Percentiles rank a stretch among this genome's conserved stretches.
Evolutionary conservation across 2,113 vertebrate species (phyloP).

Genomic region (Mesitornis unicolor): DNA sequence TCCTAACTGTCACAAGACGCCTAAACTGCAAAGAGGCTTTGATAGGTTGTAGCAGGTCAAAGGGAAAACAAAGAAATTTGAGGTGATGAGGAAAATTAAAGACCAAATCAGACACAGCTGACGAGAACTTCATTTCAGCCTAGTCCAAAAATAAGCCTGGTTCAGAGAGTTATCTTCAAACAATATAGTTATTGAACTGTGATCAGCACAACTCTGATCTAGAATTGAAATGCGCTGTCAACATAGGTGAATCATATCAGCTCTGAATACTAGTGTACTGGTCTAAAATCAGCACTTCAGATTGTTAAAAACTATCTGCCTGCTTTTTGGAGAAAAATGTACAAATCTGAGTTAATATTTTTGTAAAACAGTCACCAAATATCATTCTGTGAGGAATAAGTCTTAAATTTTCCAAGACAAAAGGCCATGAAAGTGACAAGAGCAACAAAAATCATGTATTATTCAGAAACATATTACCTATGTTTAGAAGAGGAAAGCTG

Average conservation of each 20-base stretch:
- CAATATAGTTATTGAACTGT: background rate
- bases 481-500: background rate
- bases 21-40: background rate
- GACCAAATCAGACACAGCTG: background rate
- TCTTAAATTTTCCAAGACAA: background rate
- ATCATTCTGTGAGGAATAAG: background rate
- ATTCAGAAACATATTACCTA: background rate
- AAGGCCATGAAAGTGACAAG: background rate
- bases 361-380: background rate
- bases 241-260: background rate
- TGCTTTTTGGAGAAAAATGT: background rate
- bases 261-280: background rate
- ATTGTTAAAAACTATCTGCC: background rate
- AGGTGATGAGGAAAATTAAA: background rate
- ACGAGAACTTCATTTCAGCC: background rate
- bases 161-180: background rate
- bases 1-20: background rate
- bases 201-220: background rate
- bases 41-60: background rate
- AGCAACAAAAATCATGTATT: background rate
- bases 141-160: background rate
- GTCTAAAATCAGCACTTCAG: background rate
- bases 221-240: background rate
- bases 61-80: background rate
- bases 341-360: background rate